These are phyloP conservation scores for Sylvia atricapilla DNA, from an alignment of 2,113 vertebrate genomes.

Conservation along the genomic window DNA sequence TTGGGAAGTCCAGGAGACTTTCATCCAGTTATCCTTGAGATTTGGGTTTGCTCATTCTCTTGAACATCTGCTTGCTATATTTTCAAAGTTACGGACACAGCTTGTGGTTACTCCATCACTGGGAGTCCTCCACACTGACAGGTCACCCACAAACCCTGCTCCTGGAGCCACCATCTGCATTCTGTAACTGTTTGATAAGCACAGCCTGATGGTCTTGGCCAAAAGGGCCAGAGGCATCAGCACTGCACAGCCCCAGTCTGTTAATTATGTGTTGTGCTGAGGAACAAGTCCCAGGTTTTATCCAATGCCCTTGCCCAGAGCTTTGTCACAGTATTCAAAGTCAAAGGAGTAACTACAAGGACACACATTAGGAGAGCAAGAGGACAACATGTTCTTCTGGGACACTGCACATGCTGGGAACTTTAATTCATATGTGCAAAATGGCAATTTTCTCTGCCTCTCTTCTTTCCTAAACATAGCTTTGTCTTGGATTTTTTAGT, in stretches of 20 bases:
- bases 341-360: not conserved
- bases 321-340: not conserved
- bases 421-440: not conserved
- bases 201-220: not conserved
- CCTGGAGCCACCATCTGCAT: not conserved
- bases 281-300: not conserved
- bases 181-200: not conserved
- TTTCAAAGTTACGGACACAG: not conserved
- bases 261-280: fast-evolving
- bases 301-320: not conserved
- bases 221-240: not conserved
- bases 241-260: not conserved
- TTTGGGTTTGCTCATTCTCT: not conserved
- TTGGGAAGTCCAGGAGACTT: not conserved
- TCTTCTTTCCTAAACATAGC: not conserved
- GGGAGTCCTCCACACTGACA: not conserved
- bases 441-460: not conserved
- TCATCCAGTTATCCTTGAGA: not conserved
- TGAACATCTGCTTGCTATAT: fast-evolving
- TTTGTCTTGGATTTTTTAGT: not conserved
- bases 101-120: fast-evolving
- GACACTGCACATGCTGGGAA: not conserved
- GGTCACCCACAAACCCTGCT: not conserved
- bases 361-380: not conserved
- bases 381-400: not conserved